Evolutionary conservation across 2,888 invertebrate genomes (phyloP).

Genomic region (Apodemia zela): DNA sequence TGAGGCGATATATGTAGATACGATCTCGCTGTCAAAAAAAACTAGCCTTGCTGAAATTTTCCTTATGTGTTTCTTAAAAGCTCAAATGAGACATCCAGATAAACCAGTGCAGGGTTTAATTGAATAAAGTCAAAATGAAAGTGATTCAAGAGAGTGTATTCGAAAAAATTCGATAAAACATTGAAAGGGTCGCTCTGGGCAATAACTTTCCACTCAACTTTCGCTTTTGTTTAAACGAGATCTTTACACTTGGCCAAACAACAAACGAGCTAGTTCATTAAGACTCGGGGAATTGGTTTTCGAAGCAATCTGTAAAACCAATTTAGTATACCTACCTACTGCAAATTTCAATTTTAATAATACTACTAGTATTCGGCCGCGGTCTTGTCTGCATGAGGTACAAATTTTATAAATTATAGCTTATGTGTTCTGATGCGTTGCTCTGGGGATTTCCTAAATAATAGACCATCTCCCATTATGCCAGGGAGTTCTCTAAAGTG

Average conservation of each 20-base stretch:
- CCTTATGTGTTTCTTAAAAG: too few species aligned
- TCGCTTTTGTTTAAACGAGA: conserved; percentile 47
- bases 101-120: too few species aligned
- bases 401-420: too few species aligned
- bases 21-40: too few species aligned
- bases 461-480: too few species aligned
- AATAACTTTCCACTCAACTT: conserved; percentile 58
- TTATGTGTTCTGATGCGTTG: too few species aligned
- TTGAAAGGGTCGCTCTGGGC: conserved; percentile 27
- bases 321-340: background rate
- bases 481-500: too few species aligned
- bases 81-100: too few species aligned
- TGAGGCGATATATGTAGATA: too few species aligned
- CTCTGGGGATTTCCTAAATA: too few species aligned
- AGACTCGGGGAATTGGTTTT: background rate
- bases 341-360: background rate
- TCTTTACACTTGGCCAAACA: conserved; percentile 26
- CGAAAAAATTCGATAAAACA: background rate
- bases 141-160: background rate
- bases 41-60: too few species aligned
- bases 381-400: background rate
- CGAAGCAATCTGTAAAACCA: conserved; percentile 5
- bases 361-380: background rate
- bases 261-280: conserved; percentile 18
- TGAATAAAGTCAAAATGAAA: too few species aligned